Base-by-base conservation (phyloP, 2,113 vertebrate genomes). In the Falco punctatus region DNA sequence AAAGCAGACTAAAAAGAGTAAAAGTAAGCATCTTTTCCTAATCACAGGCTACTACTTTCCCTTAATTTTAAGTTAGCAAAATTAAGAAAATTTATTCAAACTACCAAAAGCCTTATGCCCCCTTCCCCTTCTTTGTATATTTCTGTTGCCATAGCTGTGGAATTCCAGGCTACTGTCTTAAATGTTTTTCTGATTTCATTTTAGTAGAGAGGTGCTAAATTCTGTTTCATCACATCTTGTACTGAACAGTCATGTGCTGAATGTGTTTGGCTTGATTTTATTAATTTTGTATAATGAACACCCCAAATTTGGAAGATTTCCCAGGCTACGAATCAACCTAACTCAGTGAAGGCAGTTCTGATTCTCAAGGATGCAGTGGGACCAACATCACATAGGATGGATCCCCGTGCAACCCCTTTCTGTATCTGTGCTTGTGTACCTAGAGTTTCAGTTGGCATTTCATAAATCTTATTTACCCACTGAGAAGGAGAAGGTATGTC, bases 281-380 rank as follows among this genome's bases (percentile, higher is more conserved):
- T 58, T 70, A 44, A 73, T 92, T 86, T 66, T 69, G 30, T 79
- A 72, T 74, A 84, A 44, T 61, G 49, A 73, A 80, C 13, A 2
- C 4, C 38, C 30, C 46, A 54, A 44, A 85, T 46, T 16, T 86
- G 61, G 58, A 96, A 83, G 85, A 70, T 54, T 93, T 91, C 62
- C 48, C 42, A 73, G 32, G 49, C 84, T 91, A 90, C 79, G 89
- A 79, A 96, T 92, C 42, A 81, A 46, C 10, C 49, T 59, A 69
- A 71, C 81, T 91, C 55, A 70, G 64, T 17, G 8, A 93, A 69
- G 11, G 26, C 26, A 28, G 13, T 46, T 64, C 49, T 48, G 94
- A 61, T 86, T 48, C 1, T 1, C 52, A 96, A 42, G 28, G 54
- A 75, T 69, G 26, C 9, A 62, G 70, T 15, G 11, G 35, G 57